These are phyloP conservation scores for Nemopilema nomurai DNA, from an alignment of 30 jellyfish, hydroid and myxozoan genomes.

Conservation along the genomic window DNA sequence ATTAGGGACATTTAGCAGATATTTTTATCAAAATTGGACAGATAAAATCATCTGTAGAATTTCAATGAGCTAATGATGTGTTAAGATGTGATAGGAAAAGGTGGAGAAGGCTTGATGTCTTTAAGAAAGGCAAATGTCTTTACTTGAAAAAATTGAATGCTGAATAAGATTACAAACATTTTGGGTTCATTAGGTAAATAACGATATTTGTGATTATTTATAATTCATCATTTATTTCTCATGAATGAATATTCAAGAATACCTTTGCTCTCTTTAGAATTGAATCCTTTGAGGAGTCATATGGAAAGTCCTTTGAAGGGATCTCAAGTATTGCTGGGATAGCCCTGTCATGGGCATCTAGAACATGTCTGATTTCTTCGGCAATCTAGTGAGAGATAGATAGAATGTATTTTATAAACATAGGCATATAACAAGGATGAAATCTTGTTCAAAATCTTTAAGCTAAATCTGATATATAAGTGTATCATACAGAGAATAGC, in stretches of 20 bases:
- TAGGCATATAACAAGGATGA: background rate
- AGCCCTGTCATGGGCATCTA: constrained; percentile 76
- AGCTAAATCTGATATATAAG: background rate
- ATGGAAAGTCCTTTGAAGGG: constrained; percentile 97
- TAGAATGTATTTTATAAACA: background rate
- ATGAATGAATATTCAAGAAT: background rate
- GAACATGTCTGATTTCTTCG: constrained; percentile 93
- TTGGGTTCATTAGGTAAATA: background rate
- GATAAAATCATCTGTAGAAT: too few species aligned
- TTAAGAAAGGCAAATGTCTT: too few species aligned
- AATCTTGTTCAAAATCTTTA: background rate
- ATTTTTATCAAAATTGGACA: too few species aligned
- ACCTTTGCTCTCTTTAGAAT: constrained; percentile 97
- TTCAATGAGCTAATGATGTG: too few species aligned
- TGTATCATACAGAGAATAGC: too few species aligned
- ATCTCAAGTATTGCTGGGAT: constrained; percentile 97
- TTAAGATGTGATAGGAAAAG: too few species aligned
- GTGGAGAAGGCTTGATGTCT: too few species aligned
- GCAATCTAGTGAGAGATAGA: constrained; percentile 70
- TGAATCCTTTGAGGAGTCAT: constrained; percentile 97
- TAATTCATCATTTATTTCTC: background rate
- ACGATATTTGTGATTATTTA: background rate
- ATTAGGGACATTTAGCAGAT: too few species aligned
- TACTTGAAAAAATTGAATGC: too few species aligned
- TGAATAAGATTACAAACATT: background rate